Evolutionary conservation across 2,113 vertebrate genomes (phyloP).

Genomic region (Crocuta crocuta): DNA sequence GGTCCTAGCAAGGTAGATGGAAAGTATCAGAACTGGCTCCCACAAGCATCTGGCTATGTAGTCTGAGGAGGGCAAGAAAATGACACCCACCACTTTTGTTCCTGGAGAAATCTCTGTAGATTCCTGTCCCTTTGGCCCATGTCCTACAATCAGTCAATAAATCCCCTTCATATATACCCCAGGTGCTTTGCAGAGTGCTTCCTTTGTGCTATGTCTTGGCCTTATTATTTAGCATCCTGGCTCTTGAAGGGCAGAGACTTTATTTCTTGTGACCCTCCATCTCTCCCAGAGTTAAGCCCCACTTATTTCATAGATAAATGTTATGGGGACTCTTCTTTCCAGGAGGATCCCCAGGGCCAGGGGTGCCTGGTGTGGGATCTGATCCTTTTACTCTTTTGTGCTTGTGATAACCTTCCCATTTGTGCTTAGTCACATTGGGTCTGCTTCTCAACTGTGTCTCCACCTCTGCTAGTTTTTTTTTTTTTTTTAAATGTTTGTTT

Average conservation of each 20-base stretch:
- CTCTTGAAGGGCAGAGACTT: not conserved
- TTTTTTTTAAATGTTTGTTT: no score
- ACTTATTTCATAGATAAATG: not conserved
- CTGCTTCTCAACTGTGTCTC: not conserved
- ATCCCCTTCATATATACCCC: not conserved
- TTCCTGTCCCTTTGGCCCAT: not conserved
- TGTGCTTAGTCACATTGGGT: not conserved
- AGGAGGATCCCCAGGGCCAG: not conserved
- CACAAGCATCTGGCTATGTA: not conserved
- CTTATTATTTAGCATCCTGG: not conserved
- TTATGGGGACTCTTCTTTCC: not conserved
- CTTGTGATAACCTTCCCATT: not conserved
- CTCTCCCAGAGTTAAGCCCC: not conserved
- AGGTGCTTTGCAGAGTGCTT: not conserved
- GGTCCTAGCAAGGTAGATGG: not conserved
- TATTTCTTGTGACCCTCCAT: not conserved
- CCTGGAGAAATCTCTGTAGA: not conserved
- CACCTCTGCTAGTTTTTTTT: not conserved
- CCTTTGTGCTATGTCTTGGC: not conserved
- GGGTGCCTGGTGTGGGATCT: not conserved
- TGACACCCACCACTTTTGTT: not conserved
- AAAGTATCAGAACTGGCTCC: not conserved
- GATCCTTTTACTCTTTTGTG: not conserved
- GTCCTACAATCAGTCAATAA: not conserved
- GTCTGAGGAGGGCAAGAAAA: not conserved